Percentiles rank a stretch among this genome's conserved stretches.
Conservation (phyloP, 2,888 invertebrate species). For the Chloromyia formosa region DNA sequence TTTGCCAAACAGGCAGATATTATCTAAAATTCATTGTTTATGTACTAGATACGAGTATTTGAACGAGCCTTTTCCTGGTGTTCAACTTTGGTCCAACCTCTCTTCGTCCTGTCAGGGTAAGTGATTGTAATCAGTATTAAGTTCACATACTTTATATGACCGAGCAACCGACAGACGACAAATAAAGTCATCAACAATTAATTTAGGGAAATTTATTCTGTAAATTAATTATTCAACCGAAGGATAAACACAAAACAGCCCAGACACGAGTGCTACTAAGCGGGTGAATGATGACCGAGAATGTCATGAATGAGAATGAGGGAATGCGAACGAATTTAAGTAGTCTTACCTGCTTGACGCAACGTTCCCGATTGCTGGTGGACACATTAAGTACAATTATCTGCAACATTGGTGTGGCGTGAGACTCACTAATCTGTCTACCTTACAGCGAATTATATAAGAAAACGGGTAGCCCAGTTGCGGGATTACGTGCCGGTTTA, state of each 20-base stretch:
- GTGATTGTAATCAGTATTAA: constrained; percentile 10
- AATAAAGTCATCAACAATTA: constrained; percentile 42
- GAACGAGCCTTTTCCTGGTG: too few species aligned
- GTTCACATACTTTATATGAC: constrained; percentile 9
- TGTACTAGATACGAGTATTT: too few species aligned
- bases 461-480: background rate
- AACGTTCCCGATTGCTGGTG: background rate
- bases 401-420: background rate
- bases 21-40: too few species aligned
- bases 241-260: constrained; percentile 1
- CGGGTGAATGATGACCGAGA: constrained; percentile 1
- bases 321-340: background rate
- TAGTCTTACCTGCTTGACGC: background rate
- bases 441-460: background rate
- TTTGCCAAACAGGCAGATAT: background rate
- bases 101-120: background rate
- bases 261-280: background rate
- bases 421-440: background rate
- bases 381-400: constrained; percentile 6
- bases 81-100: too few species aligned
- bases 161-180: constrained; percentile 11
- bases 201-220: constrained; percentile 34
- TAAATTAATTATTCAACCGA: constrained; percentile 33
- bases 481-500: background rate
- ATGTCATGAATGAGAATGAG: background rate